Conservation (phyloP, 2,113 vertebrate species). For the Echinops telfairi region DNA sequence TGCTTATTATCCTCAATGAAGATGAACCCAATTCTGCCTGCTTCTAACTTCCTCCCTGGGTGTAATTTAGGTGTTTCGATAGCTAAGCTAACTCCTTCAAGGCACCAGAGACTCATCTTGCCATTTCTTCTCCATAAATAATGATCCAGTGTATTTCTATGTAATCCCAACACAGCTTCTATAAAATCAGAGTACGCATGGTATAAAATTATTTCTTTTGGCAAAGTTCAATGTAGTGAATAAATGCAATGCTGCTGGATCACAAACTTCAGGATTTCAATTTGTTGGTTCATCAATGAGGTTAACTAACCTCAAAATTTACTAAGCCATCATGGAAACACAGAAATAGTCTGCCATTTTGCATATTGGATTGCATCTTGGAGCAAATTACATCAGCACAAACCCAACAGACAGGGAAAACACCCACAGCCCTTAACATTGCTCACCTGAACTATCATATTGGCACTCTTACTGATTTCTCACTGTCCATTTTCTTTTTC, state of each 20-base stretch:
- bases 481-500: neutral
- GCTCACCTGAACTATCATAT: neutral
- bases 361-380: neutral
- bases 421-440: rapidly evolving
- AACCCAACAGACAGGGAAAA: neutral
- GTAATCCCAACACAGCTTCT: constrained; percentile 16
- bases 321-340: constrained; percentile 3
- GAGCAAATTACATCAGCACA: neutral
- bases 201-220: constrained; percentile 18
- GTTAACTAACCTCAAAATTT: neutral
- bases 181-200: constrained; percentile 12
- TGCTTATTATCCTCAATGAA: neutral
- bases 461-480: neutral
- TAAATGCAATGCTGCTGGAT: constrained; percentile 23
- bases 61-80: neutral
- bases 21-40: neutral
- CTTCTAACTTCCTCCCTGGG: constrained; percentile 6
- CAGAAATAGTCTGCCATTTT: neutral
- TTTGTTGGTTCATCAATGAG: neutral
- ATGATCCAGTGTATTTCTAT: constrained; percentile 5
- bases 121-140: constrained; percentile 8
- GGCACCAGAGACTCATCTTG: neutral
- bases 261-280: constrained; percentile 27
- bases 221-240: constrained; percentile 35
- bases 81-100: constrained; percentile 21